Conservation (phyloP, 1,140 invertebrate genomes). For the Centruroides sculpturatus region DNA sequence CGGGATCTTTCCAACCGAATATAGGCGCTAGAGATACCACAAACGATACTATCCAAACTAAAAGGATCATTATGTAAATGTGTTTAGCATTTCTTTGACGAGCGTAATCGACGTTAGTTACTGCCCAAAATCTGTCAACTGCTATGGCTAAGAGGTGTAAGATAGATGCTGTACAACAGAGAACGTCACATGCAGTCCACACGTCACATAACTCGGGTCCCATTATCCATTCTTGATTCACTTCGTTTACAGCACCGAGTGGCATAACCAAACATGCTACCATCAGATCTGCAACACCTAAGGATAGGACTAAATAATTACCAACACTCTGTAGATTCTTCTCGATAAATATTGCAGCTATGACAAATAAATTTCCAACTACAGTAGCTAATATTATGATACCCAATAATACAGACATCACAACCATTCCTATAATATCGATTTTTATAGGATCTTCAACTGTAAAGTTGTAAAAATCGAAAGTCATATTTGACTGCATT, state of each 20-base stretch:
- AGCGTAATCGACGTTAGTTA: constrained; percentile 89
- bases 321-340: constrained; percentile 70
- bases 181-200: constrained; percentile 82
- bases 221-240: constrained; percentile 60
- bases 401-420: constrained; percentile 3
- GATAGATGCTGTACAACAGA: constrained; percentile 87
- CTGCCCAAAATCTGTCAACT: constrained; percentile 92
- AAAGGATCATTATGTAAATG: constrained; percentile 77
- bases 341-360: constrained; percentile 81
- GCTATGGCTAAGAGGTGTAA: constrained; percentile 85
- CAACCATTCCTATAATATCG: not conserved
- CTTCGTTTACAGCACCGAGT: constrained; percentile 62
- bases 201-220: constrained; percentile 78
- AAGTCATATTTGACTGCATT: no score
- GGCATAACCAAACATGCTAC: constrained; percentile 77
- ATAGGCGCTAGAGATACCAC: constrained; percentile 75
- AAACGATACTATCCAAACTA: constrained; percentile 72
- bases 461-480: no score
- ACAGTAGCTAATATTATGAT: constrained; percentile 21
- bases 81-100: constrained; percentile 62
- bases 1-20: constrained; percentile 71
- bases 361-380: constrained; percentile 81
- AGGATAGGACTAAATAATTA: constrained; percentile 70
- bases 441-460: no score
- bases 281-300: constrained; percentile 71